Conservation (phyloP, 2,888 invertebrate genomes). For the Parthenolecanium corni region DNA sequence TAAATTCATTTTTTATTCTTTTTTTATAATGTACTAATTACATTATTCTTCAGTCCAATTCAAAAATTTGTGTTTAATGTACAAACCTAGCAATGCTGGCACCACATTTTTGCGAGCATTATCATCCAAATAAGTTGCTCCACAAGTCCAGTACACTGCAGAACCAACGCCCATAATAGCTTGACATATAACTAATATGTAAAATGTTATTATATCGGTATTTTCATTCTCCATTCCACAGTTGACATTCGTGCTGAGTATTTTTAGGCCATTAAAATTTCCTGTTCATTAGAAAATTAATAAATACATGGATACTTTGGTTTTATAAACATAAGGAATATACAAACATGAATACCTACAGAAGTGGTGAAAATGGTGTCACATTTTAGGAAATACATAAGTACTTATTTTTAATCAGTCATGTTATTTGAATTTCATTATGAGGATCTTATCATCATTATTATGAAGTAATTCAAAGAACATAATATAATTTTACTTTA, state of each 20-base stretch:
- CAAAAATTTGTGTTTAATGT: not conserved
- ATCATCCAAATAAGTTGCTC: slow-evolving; percentile 41
- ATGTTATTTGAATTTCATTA: too few relatives aligned
- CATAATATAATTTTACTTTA: too few relatives aligned
- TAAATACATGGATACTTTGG: too few relatives aligned
- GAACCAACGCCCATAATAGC: slow-evolving; percentile 40
- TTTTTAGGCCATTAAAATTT: slow-evolving; percentile 3
- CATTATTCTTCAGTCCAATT: not conserved
- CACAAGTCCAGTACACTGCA: slow-evolving; percentile 39
- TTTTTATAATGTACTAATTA: not conserved
- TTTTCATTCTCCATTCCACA: slow-evolving; percentile 3
- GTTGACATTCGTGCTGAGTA: slow-evolving; percentile 7
- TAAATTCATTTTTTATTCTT: not conserved
- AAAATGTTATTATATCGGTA: slow-evolving; percentile 1
- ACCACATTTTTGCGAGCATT: slow-evolving; percentile 35
- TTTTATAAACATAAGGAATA: too few relatives aligned
- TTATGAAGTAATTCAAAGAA: too few relatives aligned
- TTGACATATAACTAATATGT: slow-evolving; percentile 38
- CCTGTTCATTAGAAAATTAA: not conserved
- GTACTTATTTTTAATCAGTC: too few relatives aligned
- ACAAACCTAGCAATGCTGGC: slow-evolving; percentile 35
- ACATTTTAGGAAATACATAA: too few relatives aligned
- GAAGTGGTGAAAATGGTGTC: too few relatives aligned
- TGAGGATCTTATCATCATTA: too few relatives aligned
- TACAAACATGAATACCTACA: too few relatives aligned